phyloP scores from a whole-genome alignment of 2,797 vertebrate species.

The Lacerta agilis region DNA sequence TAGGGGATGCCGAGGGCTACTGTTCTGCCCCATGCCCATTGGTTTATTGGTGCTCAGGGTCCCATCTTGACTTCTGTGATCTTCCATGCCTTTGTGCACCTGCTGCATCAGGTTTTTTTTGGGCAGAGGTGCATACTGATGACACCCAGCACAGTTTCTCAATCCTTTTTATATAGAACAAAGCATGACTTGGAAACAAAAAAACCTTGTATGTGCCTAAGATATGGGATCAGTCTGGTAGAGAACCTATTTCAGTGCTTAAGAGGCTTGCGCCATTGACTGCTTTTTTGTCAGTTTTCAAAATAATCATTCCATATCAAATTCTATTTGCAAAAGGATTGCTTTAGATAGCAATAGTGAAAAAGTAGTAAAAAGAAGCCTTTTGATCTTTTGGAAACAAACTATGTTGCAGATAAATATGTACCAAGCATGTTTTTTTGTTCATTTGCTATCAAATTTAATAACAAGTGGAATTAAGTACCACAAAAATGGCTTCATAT shows the following conservation, averaged over 20 bases:
- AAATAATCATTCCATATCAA: constrained; percentile 70
- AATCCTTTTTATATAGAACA: not conserved
- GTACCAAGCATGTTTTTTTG: constrained; percentile 78
- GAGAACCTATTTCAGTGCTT: not conserved
- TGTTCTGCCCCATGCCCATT: too few species aligned
- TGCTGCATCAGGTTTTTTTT: too few species aligned
- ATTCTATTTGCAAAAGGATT: constrained; percentile 66
- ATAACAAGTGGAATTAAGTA: constrained; percentile 74
- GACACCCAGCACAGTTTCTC: not conserved
- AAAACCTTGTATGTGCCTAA: not conserved
- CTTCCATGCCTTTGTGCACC: too few species aligned
- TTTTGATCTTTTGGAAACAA: constrained; percentile 82
- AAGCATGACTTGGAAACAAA: not conserved
- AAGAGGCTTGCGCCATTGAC: constrained; percentile 2
- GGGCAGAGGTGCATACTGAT: too few species aligned
- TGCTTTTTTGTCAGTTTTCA: constrained; percentile 68
- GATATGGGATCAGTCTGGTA: not conserved
- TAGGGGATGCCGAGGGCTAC: too few species aligned
- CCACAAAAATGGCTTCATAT: constrained; percentile 71
- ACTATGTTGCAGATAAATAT: constrained; percentile 79
- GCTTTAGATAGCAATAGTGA: constrained; percentile 73
- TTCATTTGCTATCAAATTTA: constrained; percentile 77
- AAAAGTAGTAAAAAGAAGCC: constrained; percentile 75
- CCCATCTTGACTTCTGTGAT: not conserved
- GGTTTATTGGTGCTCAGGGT: too few species aligned